Percentiles rank a stretch among this genome's conserved stretches.
Conservation (phyloP, 2,888 invertebrate genomes). For the Lithodes maja region DNA sequence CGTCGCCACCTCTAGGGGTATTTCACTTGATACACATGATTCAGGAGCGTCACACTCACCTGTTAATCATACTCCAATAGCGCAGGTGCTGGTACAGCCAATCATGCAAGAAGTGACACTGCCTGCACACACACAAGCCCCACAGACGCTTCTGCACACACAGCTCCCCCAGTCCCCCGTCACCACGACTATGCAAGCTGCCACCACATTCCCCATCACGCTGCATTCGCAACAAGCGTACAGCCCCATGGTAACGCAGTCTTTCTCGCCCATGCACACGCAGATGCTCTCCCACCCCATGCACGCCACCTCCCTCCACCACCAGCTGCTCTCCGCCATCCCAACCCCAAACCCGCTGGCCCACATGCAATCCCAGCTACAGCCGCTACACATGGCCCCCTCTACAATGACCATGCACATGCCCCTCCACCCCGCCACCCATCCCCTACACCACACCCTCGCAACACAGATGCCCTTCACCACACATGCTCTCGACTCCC, state of each 20-base stretch:
- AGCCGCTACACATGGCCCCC: constrained; percentile 24
- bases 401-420: constrained; percentile 9
- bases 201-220: constrained; percentile 9
- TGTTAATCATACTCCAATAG: background rate
- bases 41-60: background rate
- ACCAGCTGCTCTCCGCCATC: constrained; percentile 14
- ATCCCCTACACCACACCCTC: constrained; percentile 8
- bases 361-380: constrained; percentile 39
- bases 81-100: background rate
- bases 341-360: constrained; percentile 11
- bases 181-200: background rate
- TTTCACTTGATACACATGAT: background rate
- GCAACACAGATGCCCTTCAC: constrained; percentile 26
- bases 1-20: background rate
- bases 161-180: constrained; percentile 5
- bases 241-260: constrained; percentile 2
- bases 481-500: constrained; percentile 39
- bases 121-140: constrained; percentile 6
- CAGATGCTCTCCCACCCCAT: background rate
- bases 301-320: constrained; percentile 10
- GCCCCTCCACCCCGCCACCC: constrained; percentile 13
- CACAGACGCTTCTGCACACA: background rate
- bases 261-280: constrained; percentile 8
- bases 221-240: background rate
- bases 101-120: background rate